Evolutionary conservation across 2,113 vertebrate species (phyloP).

Genomic region (Illadopsis cleaveri): DNA sequence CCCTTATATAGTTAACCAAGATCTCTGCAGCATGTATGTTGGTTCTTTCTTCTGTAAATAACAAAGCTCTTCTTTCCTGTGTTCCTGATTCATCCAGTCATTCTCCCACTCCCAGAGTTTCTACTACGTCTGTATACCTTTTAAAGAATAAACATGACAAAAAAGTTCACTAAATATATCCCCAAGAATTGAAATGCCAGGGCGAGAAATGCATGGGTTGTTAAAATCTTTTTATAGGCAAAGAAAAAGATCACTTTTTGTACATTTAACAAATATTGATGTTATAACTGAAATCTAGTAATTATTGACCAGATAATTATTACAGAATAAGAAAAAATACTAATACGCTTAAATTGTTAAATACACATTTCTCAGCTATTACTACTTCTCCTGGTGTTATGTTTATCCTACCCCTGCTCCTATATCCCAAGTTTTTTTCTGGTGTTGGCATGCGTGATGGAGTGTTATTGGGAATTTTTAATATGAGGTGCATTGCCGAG

Average conservation of each 20-base stretch:
- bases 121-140: not conserved
- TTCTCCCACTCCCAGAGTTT: not conserved
- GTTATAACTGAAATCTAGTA: not conserved
- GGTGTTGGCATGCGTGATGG: accelerated
- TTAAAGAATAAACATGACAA: not conserved
- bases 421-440: not conserved
- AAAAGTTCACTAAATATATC: not conserved
- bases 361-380: not conserved
- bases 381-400: not conserved
- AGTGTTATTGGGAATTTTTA: not conserved
- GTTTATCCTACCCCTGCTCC: not conserved
- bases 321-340: not conserved
- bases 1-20: not conserved
- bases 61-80: not conserved
- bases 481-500: not conserved
- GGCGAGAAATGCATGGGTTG: not conserved
- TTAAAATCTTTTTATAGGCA: not conserved
- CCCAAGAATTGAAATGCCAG: not conserved
- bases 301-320: not conserved
- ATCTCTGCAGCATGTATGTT: not conserved
- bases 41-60: not conserved
- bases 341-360: not conserved
- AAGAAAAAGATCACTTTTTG: not conserved
- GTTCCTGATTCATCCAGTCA: not conserved
- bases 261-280: not conserved